These are phyloP conservation scores for Drosophila malerkotliana DNA, from an alignment of 1,140 invertebrate species.

Conservation along the genomic window DNA sequence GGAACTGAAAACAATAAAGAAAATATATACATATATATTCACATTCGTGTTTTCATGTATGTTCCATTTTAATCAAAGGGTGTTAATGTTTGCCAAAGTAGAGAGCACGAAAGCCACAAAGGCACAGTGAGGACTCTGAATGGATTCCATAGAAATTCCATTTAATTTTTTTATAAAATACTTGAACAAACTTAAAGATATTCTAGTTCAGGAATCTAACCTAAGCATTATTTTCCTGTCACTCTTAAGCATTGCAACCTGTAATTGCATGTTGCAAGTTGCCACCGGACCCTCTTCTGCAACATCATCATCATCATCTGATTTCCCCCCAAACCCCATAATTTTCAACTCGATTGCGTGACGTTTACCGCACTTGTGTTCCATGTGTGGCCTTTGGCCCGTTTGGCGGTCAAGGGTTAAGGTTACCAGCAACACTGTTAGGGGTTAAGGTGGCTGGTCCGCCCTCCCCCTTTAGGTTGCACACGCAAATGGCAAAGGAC, in stretches of 20 bases:
- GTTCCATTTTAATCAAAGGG: slow-evolving; percentile 43
- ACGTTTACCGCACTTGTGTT: slow-evolving; percentile 11
- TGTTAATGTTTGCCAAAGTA: slow-evolving; percentile 46
- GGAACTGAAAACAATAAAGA: not conserved
- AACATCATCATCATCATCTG: slow-evolving; percentile 27
- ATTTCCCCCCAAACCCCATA: not conserved
- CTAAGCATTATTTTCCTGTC: not conserved
- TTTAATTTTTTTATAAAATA: too few relatives aligned
- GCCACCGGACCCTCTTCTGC: slow-evolving; percentile 13
- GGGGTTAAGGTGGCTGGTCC: slow-evolving; percentile 16
- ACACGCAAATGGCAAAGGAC: slow-evolving; percentile 40
- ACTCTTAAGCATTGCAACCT: slow-evolving; percentile 12
- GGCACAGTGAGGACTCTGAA: slow-evolving; percentile 18
- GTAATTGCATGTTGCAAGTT: slow-evolving; percentile 56
- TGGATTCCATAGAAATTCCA: too few relatives aligned
- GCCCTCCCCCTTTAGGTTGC: not conserved
- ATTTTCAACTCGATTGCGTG: slow-evolving; percentile 34
- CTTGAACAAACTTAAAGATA: too few relatives aligned
- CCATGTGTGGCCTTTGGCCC: slow-evolving; percentile 36
- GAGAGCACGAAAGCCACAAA: slow-evolving; percentile 14
- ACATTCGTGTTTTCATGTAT: slow-evolving; percentile 7
- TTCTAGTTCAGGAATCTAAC: too few relatives aligned
- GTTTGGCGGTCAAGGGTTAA: slow-evolving; percentile 24
- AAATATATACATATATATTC: not conserved
- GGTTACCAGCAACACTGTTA: slow-evolving; percentile 12